A percentile compares a stretch with the other conserved stretches of the same genome.
Evolutionary conservation across 1,140 invertebrate genomes (phyloP).

Genomic region (Yoshiicerus persimilis): DNA sequence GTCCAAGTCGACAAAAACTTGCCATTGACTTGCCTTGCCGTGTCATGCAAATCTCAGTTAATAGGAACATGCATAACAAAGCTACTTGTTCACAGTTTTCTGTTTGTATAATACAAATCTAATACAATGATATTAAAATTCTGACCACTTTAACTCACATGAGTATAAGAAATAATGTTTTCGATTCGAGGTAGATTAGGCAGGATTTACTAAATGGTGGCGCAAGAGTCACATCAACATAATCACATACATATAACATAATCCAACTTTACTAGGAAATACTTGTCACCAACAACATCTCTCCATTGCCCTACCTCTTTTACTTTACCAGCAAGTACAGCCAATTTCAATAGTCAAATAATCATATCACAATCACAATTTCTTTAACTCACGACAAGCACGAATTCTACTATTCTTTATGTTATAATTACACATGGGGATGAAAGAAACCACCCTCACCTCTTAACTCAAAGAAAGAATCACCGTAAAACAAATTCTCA

Average conservation of each 20-base stretch:
- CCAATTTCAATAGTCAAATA: constrained; percentile 22
- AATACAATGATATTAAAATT: not conserved
- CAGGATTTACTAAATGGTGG: not conserved
- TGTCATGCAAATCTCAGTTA: not conserved
- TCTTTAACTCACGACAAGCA: constrained; percentile 15
- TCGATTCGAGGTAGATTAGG: not conserved
- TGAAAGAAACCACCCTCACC: not conserved
- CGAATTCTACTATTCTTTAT: not conserved
- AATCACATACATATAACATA: not conserved
- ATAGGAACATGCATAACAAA: not conserved
- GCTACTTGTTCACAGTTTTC: not conserved
- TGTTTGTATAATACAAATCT: not conserved
- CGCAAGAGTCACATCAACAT: not conserved
- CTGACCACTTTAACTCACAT: not conserved
- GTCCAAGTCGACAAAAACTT: not conserved
- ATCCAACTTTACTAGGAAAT: constrained; percentile 1
- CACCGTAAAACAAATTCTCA: constrained; percentile 21
- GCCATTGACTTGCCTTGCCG: not conserved
- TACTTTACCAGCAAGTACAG: not conserved
- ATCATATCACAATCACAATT: constrained; percentile 19
- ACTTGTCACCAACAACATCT: constrained; percentile 28
- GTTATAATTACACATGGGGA: constrained; percentile 7
- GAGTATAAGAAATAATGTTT: too few species aligned
- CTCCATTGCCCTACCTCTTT: not conserved
- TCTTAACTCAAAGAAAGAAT: constrained; percentile 4